phyloP scores from a whole-genome alignment of 37 sponge, comb jelly and placozoan genomes.

The Beroe forskalii region DNA sequence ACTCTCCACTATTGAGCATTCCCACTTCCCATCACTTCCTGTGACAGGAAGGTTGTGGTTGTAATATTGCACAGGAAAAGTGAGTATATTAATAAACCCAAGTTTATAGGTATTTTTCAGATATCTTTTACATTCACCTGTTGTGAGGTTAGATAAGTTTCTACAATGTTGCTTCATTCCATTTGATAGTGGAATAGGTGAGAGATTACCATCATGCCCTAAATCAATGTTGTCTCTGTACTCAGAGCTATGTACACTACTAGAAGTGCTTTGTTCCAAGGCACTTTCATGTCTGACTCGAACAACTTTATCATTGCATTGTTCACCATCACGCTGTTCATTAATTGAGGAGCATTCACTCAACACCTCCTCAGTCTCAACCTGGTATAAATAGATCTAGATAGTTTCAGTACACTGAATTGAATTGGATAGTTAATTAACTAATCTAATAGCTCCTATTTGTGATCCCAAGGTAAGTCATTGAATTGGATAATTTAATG shows the following conservation, averaged over 20 bases:
- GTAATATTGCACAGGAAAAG: too few species aligned
- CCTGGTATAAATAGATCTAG: too few species aligned
- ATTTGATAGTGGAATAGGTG: not conserved
- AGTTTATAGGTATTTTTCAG: too few species aligned
- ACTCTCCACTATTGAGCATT: not conserved
- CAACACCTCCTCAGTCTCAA: slow-evolving; percentile 12
- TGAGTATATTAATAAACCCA: too few species aligned
- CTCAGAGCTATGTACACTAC: slow-evolving; percentile 19
- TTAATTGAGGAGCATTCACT: not conserved
- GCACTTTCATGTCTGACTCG: not conserved
- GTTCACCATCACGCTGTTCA: not conserved
- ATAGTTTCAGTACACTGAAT: too few species aligned
- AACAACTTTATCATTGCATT: not conserved
- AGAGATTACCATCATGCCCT: too few species aligned
- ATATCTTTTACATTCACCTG: not conserved
- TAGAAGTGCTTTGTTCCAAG: not conserved
- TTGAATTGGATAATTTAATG: too few species aligned
- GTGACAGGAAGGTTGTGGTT: too few species aligned
- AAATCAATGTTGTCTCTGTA: not conserved
- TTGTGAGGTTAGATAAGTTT: slow-evolving; percentile 10
- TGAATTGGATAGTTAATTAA: too few species aligned
- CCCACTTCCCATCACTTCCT: too few species aligned
- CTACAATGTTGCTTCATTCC: not conserved
- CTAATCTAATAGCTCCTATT: too few species aligned
- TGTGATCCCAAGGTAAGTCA: too few species aligned